Conservation (phyloP, 1,140 invertebrate species). For the Drosophila persimilis region DNA sequence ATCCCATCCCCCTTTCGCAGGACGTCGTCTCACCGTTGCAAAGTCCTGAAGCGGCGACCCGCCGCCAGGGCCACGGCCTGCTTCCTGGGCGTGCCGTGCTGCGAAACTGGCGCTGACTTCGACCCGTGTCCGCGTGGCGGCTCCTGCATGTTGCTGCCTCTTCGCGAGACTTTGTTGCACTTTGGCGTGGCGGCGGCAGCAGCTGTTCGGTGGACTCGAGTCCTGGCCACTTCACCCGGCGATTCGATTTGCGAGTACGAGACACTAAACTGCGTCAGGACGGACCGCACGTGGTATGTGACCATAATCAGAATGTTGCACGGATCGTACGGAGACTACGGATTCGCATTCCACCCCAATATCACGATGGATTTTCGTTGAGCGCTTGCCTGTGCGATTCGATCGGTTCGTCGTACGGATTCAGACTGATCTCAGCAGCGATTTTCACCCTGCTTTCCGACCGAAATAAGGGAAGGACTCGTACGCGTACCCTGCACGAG, state of each 20-base stretch:
- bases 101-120: slow-evolving; percentile 10
- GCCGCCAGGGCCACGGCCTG: background rate
- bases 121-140: slow-evolving; percentile 20
- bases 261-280: slow-evolving; percentile 40
- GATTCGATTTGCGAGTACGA: background rate
- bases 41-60: slow-evolving; percentile 15
- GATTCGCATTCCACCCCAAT: slow-evolving; percentile 3
- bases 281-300: slow-evolving; percentile 30
- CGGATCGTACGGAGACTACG: no score
- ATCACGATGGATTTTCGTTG: background rate
- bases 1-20: background rate
- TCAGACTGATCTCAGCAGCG: slow-evolving; percentile 53
- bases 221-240: background rate
- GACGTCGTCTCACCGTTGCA: slow-evolving; percentile 46
- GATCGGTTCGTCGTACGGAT: slow-evolving; percentile 13
- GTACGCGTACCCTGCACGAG: slow-evolving; percentile 8
- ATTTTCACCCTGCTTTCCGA: no score
- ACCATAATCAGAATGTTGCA: slow-evolving; percentile 41
- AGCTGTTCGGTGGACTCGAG: no score
- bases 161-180: slow-evolving; percentile 3
- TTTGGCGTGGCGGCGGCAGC: background rate
- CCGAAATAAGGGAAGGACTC: slow-evolving; percentile 32
- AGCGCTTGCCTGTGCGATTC: slow-evolving; percentile 1
- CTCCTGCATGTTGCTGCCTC: slow-evolving; percentile 36
- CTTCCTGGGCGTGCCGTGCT: slow-evolving; percentile 15